Base-by-base conservation (phyloP, 2,888 invertebrate genomes). In the Sinopyrophorus schimmeli region DNA sequence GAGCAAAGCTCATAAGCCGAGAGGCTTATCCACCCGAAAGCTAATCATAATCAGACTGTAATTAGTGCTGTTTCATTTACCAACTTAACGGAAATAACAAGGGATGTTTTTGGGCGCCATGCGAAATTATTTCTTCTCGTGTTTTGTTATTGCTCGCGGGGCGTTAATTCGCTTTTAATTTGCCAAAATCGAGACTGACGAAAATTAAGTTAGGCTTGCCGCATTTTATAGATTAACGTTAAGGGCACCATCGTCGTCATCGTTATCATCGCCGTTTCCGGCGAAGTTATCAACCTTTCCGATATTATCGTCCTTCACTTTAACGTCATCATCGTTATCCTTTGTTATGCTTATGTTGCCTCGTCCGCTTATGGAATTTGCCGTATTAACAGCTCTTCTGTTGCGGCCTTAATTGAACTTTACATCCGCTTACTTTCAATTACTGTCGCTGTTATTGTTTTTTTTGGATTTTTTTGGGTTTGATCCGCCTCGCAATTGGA, bases 31-130 rank as follows among this genome's bases (percentile, higher is more conserved):
- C 65, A 66, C 66, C 70, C 69, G 65, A 70, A 70, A 71, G 71
- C 71, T 73, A 73, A 73, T 73, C 73, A 71, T 73, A 73, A 73
- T 72, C 70, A 70, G 69, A 62, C 64, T 62, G 71, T 72, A 73
- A 73, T 73, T 73, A 72, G 68, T 65, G 67, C 57, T 59, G 59
- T 53, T 57, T 58, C 58, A 55, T 55, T 59, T 53, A 53, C 40
- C 35, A 40, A 48, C 32, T 47, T 46, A 47, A 47, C 48, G 34
- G 41, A 46, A 43, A 53, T 26, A 53, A 44, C 40, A 40, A 34
- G 30, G 32, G 20, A 43, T 35, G 35, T 34, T 11, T 40, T 47
- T n/a, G n/a, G n/a, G n/a, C n/a, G n/a, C n/a, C n/a, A n/a, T n/a
- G n/a, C n/a, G n/a, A n/a, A n/a, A n/a, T n/a, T n/a, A 11, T 11